Conservation (phyloP, 2,113 vertebrate species). For the Leucopsar rothschildi region DNA sequence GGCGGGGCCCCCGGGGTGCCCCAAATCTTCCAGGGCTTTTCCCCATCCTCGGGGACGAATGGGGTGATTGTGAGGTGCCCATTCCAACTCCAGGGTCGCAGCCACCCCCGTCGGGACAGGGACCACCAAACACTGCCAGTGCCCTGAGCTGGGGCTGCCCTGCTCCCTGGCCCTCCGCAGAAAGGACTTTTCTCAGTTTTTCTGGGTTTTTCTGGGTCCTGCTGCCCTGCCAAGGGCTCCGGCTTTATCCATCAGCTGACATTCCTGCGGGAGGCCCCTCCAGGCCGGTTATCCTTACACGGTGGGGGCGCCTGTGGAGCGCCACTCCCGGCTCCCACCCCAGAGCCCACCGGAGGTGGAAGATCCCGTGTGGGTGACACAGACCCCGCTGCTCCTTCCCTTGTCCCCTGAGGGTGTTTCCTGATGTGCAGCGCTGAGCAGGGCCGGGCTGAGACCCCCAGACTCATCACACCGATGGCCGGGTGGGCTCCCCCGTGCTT, state of each 20-base stretch:
- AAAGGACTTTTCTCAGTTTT: not conserved
- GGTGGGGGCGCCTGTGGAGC: fast-evolving
- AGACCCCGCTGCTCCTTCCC: not conserved
- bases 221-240: not conserved
- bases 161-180: fast-evolving
- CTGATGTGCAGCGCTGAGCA: not conserved
- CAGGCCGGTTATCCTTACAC: not conserved
- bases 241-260: slow-evolving; percentile 54
- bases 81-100: not conserved
- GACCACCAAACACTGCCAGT: fast-evolving
- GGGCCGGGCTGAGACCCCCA: not conserved
- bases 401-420: not conserved
- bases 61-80: not conserved
- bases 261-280: slow-evolving; percentile 58
- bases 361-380: not conserved
- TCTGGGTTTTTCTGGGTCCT: not conserved
- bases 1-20: not conserved
- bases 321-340: not conserved
- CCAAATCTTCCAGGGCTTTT: not conserved
- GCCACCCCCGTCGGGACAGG: fast-evolving
- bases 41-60: not conserved
- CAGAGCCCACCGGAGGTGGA: not conserved
- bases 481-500: not conserved
- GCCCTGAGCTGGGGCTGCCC: not conserved
- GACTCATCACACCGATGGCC: not conserved